Evolutionary conservation across 2,113 vertebrate genomes (phyloP).

Genomic region (Anolis sagrei): DNA sequence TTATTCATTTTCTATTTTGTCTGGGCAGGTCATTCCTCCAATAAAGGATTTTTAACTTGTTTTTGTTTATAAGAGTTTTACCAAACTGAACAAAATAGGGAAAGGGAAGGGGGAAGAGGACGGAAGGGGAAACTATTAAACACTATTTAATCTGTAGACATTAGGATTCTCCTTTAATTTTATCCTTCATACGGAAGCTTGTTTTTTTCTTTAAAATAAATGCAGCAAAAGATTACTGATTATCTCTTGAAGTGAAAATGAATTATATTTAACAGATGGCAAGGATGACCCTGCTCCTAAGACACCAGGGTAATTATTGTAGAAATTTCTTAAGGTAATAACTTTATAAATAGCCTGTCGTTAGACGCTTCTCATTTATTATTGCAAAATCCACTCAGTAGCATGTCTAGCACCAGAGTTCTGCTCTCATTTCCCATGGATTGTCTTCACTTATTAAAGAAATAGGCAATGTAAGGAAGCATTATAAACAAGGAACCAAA

Average conservation of each 20-base stretch:
- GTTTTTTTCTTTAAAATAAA: constrained; percentile 5
- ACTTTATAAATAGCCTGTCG: neutral
- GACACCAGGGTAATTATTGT: constrained; percentile 19
- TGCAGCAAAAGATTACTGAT: constrained; percentile 13
- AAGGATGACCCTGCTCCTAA: neutral
- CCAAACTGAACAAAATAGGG: constrained; percentile 21
- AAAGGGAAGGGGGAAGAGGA: neutral
- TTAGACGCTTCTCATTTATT: neutral
- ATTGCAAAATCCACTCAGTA: neutral
- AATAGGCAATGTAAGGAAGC: neutral
- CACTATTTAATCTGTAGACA: neutral
- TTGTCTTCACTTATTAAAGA: neutral
- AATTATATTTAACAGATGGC: constrained; percentile 15
- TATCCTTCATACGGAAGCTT: neutral
- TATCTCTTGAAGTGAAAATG: constrained; percentile 11
- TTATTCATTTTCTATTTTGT: neutral
- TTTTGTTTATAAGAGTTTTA: constrained; percentile 25
- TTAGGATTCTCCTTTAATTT: neutral
- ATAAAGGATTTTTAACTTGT: constrained; percentile 42
- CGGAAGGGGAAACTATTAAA: neutral
- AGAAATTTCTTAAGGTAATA: neutral
- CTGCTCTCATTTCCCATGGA: neutral
- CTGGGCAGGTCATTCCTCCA: neutral
- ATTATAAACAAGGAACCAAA: neutral
- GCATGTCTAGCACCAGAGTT: neutral